Percentiles rank a stretch among this genome's conserved stretches.
phyloP scores from a whole-genome alignment of 2,888 invertebrate genomes.

The Ichneumoninae sp. region DNA sequence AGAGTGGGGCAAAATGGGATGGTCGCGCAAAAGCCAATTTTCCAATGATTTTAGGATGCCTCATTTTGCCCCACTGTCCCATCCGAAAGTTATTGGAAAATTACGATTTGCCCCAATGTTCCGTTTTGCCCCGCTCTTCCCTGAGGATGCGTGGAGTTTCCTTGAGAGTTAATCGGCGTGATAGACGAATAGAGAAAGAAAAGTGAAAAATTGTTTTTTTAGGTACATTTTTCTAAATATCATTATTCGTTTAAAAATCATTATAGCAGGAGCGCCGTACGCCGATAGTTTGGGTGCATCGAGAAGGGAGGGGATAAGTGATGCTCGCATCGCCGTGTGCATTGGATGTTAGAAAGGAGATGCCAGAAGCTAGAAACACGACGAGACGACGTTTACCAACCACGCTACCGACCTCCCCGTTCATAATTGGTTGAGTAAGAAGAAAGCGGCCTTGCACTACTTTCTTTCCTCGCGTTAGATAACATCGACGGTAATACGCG shows the following conservation, averaged over 20 bases:
- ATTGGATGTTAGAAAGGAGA: constrained; percentile 49
- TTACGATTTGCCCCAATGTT: too few relatives aligned
- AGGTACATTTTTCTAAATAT: not conserved
- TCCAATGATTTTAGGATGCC: too few relatives aligned
- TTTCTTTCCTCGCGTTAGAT: constrained; percentile 79
- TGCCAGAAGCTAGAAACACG: constrained; percentile 9
- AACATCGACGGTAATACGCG: constrained; percentile 78
- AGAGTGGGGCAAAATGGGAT: too few relatives aligned
- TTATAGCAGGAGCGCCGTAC: not conserved
- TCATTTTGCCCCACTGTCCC: too few relatives aligned
- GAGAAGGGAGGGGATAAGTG: constrained; percentile 32
- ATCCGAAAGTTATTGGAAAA: not conserved
- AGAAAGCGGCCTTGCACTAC: constrained; percentile 82
- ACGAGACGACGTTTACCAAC: constrained; percentile 10
- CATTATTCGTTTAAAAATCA: not conserved
- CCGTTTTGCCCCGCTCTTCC: too few relatives aligned
- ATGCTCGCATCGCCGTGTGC: constrained; percentile 6
- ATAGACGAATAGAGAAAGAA: constrained; percentile 4
- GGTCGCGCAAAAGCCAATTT: too few relatives aligned
- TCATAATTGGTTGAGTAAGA: constrained; percentile 81
- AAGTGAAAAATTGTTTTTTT: not conserved
- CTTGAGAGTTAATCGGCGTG: constrained; percentile 20
- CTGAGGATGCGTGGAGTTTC: constrained; percentile 13
- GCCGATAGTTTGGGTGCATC: not conserved
- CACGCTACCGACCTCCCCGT: constrained; percentile 67